Evolutionary conservation across 2,888 invertebrate species (phyloP).

Genomic region (Agriopis marginaria): DNA sequence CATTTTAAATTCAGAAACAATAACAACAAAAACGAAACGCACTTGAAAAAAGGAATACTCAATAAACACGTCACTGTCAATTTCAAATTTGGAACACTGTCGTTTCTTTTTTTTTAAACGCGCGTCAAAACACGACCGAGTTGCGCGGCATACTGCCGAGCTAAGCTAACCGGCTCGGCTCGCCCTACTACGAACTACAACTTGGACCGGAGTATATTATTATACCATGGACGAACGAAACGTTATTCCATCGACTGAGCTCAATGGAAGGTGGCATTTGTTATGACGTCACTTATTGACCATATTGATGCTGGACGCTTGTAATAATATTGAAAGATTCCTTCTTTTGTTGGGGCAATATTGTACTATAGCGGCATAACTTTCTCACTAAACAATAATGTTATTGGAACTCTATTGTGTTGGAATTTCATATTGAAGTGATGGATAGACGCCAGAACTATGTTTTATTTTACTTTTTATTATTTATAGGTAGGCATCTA

Average conservation of each 20-base stretch:
- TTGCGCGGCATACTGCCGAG: constrained; percentile 55
- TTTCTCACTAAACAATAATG: constrained; percentile 25
- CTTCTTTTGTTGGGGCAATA: constrained; percentile 23
- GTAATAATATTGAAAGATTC: constrained; percentile 32
- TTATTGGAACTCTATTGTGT: constrained; percentile 12
- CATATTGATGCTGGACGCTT: constrained; percentile 14
- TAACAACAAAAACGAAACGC: constrained; percentile 42
- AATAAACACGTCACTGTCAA: constrained; percentile 49
- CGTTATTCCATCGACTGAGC: constrained; percentile 38
- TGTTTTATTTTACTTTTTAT: background rate
- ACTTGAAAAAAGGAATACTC: constrained; percentile 33
- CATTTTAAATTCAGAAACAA: constrained; percentile 31
- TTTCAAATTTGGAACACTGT: constrained; percentile 47
- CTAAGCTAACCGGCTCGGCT: constrained; percentile 10
- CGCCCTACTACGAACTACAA: constrained; percentile 52
- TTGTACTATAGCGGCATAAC: constrained; percentile 17
- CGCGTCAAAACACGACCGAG: constrained; percentile 49
- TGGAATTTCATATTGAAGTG: constrained; percentile 5
- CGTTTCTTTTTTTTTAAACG: constrained; percentile 41
- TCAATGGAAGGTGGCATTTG: constrained; percentile 47
- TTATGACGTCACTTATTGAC: constrained; percentile 23
- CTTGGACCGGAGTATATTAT: background rate
- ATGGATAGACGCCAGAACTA: background rate
- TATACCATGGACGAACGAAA: constrained; percentile 42
- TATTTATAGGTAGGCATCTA: no score